Evolutionary conservation across 2,797 vertebrate genomes (phyloP).

Genomic region (Falco berigora): DNA sequence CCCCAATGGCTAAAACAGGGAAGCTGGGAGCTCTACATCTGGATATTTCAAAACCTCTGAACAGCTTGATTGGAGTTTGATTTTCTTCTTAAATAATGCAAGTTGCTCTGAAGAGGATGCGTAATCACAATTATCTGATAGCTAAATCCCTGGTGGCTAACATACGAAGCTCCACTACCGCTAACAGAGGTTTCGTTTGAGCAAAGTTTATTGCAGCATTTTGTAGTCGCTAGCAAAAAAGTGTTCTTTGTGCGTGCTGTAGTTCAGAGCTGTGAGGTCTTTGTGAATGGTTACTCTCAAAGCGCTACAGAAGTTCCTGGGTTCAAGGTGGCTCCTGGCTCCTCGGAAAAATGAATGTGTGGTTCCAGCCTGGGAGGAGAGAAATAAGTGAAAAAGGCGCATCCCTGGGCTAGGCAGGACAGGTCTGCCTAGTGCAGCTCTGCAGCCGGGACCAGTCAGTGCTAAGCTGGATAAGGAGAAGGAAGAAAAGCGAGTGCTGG

Average conservation of each 20-base stretch:
- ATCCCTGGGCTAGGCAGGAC: slow-evolving; percentile 20
- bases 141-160: neutral
- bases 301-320: slow-evolving; percentile 54
- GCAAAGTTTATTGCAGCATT: slow-evolving; percentile 40
- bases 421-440: neutral
- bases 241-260: slow-evolving; percentile 55
- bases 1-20: neutral
- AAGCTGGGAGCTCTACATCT: neutral
- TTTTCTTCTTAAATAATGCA: slow-evolving; percentile 47
- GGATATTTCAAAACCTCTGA: slow-evolving; percentile 23
- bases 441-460: neutral
- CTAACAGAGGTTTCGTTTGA: neutral
- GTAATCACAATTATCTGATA: neutral
- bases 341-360: slow-evolving; percentile 54
- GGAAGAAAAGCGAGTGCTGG: slow-evolving; percentile 6
- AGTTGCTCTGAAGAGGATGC: slow-evolving; percentile 6
- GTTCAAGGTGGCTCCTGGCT: slow-evolving; percentile 49
- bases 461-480: neutral
- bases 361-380: slow-evolving; percentile 58
- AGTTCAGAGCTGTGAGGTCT: slow-evolving; percentile 60
- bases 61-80: slow-evolving; percentile 27
- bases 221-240: slow-evolving; percentile 50
- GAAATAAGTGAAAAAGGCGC: slow-evolving; percentile 51
- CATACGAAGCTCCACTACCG: neutral
- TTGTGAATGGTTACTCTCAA: slow-evolving; percentile 62